phyloP scores from a whole-genome alignment of 2,797 vertebrate species.

The Hemibagrus guttatus region DNA sequence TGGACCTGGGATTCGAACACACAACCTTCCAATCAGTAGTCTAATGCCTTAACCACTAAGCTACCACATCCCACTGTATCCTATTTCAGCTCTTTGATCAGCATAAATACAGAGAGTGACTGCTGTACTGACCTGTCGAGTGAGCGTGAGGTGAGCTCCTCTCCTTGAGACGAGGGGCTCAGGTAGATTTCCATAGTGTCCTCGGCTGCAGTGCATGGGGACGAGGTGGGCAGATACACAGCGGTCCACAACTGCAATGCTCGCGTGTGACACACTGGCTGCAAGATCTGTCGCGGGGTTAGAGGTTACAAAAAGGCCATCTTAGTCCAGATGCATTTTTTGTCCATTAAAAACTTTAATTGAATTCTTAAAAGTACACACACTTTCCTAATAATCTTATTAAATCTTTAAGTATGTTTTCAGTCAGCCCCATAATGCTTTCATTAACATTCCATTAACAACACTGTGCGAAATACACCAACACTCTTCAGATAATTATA shows the following conservation, averaged over 20 bases:
- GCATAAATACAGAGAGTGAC: background rate
- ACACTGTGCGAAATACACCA: background rate
- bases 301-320: conserved; percentile 7
- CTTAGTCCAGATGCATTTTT: background rate
- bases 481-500: background rate
- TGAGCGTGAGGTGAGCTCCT: conserved; percentile 88
- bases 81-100: background rate
- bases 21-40: too few relatives aligned
- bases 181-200: conserved; percentile 95
- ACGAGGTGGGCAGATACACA: conserved; percentile 93
- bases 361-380: background rate
- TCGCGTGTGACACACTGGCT: conserved; percentile 96
- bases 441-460: background rate
- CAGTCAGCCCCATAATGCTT: background rate
- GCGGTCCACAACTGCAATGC: conserved; percentile 95
- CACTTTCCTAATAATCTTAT: too few relatives aligned
- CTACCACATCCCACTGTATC: too few relatives aligned
- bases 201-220: conserved; percentile 90
- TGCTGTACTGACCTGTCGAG: conserved; percentile 83
- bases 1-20: too few relatives aligned
- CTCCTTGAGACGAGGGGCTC: conserved; percentile 81
- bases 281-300: conserved; percentile 81
- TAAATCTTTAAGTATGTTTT: background rate
- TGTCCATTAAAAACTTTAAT: background rate
- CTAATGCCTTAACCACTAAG: too few relatives aligned